phyloP scores from a whole-genome alignment of 2,113 vertebrate species.

The Sphyrna mokarran region DNA sequence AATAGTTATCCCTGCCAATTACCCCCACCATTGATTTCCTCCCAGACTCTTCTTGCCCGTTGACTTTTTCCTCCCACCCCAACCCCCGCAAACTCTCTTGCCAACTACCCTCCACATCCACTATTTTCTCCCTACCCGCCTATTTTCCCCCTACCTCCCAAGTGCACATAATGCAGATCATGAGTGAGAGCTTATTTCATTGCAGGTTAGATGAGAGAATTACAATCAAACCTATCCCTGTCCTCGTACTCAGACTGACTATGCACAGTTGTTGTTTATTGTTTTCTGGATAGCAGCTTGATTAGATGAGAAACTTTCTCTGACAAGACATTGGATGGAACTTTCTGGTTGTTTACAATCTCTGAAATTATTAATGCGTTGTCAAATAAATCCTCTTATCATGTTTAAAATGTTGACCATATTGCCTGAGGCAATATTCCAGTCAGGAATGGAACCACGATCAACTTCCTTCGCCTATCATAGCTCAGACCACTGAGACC shows the following conservation, averaged over 20 bases:
- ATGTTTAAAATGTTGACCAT: neutral
- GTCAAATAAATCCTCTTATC: neutral
- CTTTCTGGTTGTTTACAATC: neutral
- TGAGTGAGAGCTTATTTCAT: neutral
- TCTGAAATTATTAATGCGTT: neutral
- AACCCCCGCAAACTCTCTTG: no score
- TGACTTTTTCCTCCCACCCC: no score
- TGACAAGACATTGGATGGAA: neutral
- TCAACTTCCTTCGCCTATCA: neutral
- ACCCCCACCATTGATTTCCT: no score
- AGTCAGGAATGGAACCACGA: neutral
- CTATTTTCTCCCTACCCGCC: no score
- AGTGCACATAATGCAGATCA: no score
- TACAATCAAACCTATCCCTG: neutral
- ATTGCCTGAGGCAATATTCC: neutral
- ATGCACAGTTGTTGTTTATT: neutral
- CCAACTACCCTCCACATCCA: no score
- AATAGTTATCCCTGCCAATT: no score
- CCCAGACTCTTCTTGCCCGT: no score
- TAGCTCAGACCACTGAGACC: neutral
- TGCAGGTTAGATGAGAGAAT: neutral
- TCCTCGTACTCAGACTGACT: neutral
- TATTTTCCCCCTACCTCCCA: no score
- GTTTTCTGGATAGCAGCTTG: neutral
- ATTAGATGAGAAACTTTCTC: neutral